phyloP scores from a whole-genome alignment of 2,888 invertebrate species.

The Hipparchia sbordonii region DNA sequence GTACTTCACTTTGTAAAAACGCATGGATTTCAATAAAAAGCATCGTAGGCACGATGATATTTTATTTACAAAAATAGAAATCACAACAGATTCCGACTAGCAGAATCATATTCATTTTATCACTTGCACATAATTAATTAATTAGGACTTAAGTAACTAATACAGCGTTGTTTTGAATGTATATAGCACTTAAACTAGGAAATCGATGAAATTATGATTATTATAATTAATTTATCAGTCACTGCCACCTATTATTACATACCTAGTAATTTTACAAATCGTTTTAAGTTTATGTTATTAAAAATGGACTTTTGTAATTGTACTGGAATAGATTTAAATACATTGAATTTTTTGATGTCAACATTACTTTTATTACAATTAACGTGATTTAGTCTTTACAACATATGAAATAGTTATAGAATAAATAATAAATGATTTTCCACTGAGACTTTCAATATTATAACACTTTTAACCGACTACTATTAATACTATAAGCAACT shows the following conservation, averaged over 20 bases:
- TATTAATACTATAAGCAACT: neutral
- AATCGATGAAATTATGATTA: constrained; percentile 20
- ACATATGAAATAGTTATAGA: neutral
- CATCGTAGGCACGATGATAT: constrained; percentile 42
- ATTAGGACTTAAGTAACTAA: constrained; percentile 48
- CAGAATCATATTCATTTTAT: constrained; percentile 52
- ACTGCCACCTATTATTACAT: constrained; percentile 36
- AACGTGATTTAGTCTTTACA: neutral
- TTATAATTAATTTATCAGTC: constrained; percentile 37
- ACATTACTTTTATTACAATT: constrained; percentile 20
- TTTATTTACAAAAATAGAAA: constrained; percentile 82
- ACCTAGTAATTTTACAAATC: constrained; percentile 24
- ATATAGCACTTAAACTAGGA: constrained; percentile 36
- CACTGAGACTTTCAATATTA: neutral
- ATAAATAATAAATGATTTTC: neutral
- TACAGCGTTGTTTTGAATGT: constrained; percentile 36
- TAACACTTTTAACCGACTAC: neutral
- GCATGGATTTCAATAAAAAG: constrained; percentile 28
- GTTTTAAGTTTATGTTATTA: constrained; percentile 19
- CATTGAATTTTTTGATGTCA: constrained; percentile 27
- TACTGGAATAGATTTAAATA: constrained; percentile 35
- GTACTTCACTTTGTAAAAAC: constrained; percentile 11
- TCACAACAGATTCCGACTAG: constrained; percentile 56
- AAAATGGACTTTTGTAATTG: constrained; percentile 35
- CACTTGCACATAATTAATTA: constrained; percentile 65